Conservation (phyloP, 2,113 vertebrate species). For the Anoplopoma fimbria region DNA sequence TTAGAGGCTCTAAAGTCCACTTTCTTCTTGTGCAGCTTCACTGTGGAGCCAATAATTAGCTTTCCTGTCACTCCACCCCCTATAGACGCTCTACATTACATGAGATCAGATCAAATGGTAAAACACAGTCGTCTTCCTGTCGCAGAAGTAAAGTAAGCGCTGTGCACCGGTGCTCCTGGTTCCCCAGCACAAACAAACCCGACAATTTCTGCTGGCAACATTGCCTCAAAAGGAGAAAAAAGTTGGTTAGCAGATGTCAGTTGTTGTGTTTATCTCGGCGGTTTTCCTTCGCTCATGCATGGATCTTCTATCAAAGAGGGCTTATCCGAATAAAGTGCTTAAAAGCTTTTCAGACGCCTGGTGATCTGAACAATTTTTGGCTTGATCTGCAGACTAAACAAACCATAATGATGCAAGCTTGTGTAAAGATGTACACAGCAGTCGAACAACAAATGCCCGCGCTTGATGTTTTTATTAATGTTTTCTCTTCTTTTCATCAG, state of each 20-base stretch:
- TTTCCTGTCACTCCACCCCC: constrained; percentile 34
- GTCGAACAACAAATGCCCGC: constrained; percentile 74
- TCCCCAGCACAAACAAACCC: constrained; percentile 65
- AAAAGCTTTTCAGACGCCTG: constrained; percentile 83
- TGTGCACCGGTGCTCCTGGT: constrained; percentile 22
- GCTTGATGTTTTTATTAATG: constrained; percentile 83
- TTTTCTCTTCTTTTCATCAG: constrained; percentile 70
- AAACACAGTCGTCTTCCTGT: constrained; percentile 40
- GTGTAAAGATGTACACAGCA: constrained; percentile 80
- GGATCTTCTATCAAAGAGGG: constrained; percentile 80
- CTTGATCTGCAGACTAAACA: constrained; percentile 82
- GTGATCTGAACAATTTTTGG: constrained; percentile 81
- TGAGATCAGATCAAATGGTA: constrained; percentile 60
- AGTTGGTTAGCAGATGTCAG: constrained; percentile 82
- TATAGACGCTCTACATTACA: constrained; percentile 47
- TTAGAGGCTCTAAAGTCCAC: constrained; percentile 54
- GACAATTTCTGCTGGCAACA: constrained; percentile 70
- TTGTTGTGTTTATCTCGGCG: constrained; percentile 77
- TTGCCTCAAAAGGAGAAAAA: constrained; percentile 41
- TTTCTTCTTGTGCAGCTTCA: constrained; percentile 40
- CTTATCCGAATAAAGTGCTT: constrained; percentile 84
- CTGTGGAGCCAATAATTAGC: constrained; percentile 53
- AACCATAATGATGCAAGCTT: constrained; percentile 83
- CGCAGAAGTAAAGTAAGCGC: constrained; percentile 7
- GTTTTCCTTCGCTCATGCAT: constrained; percentile 70